Conservation (phyloP, 30 jellyfish, hydroid and myxozoan species). For the Clytia hemisphaerica region DNA sequence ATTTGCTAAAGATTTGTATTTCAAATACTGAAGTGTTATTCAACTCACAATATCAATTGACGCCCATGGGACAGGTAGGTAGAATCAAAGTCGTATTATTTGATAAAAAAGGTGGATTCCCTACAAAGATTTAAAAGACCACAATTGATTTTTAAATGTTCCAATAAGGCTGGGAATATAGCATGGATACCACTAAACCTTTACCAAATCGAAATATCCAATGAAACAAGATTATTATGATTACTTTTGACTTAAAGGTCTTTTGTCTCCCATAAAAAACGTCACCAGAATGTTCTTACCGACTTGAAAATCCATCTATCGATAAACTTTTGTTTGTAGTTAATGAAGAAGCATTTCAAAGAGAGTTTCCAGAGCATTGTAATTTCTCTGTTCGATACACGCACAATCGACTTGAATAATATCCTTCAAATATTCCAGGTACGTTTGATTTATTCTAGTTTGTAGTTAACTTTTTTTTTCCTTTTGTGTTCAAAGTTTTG, state of each 20-base stretch:
- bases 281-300: no score
- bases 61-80: conserved; percentile 11
- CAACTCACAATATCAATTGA: not conserved
- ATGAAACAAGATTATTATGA: no score
- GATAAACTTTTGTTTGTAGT: conserved; percentile 11
- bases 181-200: no score
- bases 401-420: conserved; percentile 14
- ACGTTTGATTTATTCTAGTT: not conserved
- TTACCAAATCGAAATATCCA: no score
- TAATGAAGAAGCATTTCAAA: conserved; percentile 34
- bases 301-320: not conserved
- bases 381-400: conserved; percentile 29
- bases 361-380: conserved; percentile 23
- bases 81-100: no score
- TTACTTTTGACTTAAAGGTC: no score
- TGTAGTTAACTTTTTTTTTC: no score
- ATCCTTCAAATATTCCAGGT: conserved; percentile 43
- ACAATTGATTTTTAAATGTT: not conserved
- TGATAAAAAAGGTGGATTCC: no score
- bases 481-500: no score
- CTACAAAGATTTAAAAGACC: not conserved
- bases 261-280: no score
- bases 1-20: not conserved
- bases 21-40: not conserved
- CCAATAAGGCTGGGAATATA: no score